Base-by-base conservation (phyloP, 2,113 vertebrate species). In the Mixornis gularis region DNA sequence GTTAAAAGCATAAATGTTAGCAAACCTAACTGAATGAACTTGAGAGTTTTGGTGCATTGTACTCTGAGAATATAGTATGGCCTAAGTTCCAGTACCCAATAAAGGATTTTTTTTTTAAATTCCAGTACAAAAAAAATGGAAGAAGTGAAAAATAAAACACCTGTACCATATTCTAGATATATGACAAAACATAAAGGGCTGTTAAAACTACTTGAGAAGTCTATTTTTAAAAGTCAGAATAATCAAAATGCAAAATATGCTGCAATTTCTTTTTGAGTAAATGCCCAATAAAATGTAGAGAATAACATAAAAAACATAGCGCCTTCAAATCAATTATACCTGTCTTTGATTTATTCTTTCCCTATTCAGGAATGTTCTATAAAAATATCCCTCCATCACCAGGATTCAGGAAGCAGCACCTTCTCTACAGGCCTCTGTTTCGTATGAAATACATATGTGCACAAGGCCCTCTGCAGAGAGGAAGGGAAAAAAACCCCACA, bases 381-480 rank as follows among this genome's bases (percentile, higher is more conserved):
- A 58, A 79, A 80, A 84, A 65, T 44, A 79, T 21, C 5, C 9
- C 26, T 79, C 19, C 6, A 10, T 48, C 53, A 65, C 62, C 44
- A 51, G 59, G 71, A 78, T 27, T 55, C 26, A 73, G 55, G 27
- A 77, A 77, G 27, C 41, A 56, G 44, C 44, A 38, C 34, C 17
- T 53, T 88, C 24, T 22, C 32, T 62, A 8, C 5, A 68, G 25
- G 27, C 30, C 49, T 68, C 4, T 34, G 56, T 24, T 81, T 30
- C 41, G 5, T 30, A 8, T 9, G 38, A 79, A 38, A 64, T 43
- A 32, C 7, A 0, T 17, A 14, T 0, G 3, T 2, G 3, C 22
- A 52, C 15, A 77, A 71, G 22, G 1, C 7, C 27, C 65, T 53
- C 44, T 40, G 10, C 1, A 3, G 36, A 52, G 12, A 3, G 18